These are phyloP conservation scores for Bungarus multicinctus DNA, from an alignment of 2,113 vertebrate genomes.

Conservation along the genomic window DNA sequence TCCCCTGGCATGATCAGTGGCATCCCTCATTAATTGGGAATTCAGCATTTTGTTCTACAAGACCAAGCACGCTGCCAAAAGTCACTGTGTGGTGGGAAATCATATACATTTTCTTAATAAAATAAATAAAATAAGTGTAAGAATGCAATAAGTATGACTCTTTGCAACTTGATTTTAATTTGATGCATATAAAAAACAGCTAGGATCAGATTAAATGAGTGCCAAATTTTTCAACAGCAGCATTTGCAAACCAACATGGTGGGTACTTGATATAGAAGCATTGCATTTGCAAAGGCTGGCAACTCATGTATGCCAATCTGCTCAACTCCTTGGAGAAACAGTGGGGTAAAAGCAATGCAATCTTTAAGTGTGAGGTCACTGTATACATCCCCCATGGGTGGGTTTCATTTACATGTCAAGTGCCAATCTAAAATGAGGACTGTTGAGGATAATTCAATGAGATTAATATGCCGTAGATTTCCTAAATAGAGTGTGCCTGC, in stretches of 20 bases:
- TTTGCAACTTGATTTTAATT: neutral
- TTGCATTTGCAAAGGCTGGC: neutral
- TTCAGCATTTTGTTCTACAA: neutral
- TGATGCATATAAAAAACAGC: neutral
- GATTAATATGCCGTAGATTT: neutral
- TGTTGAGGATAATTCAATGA: neutral
- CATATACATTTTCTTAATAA: neutral
- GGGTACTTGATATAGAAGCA: neutral
- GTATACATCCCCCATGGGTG: neutral
- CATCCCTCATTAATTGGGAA: neutral
- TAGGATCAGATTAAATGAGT: neutral
- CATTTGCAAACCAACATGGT: neutral
- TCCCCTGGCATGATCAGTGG: neutral
- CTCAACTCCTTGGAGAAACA: neutral
- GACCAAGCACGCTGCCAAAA: too few relatives aligned
- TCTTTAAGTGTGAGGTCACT: neutral
- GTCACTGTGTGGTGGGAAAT: neutral
- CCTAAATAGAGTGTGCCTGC: neutral
- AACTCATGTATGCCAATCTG: neutral
- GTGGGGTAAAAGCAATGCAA: neutral
- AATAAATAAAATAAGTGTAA: neutral
- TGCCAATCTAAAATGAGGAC: neutral
- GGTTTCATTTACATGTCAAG: neutral
- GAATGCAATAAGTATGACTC: neutral
- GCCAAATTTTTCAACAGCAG: neutral